These are phyloP conservation scores for Fregata magnificens DNA, from an alignment of 2,113 vertebrate genomes.

Conservation along the genomic window DNA sequence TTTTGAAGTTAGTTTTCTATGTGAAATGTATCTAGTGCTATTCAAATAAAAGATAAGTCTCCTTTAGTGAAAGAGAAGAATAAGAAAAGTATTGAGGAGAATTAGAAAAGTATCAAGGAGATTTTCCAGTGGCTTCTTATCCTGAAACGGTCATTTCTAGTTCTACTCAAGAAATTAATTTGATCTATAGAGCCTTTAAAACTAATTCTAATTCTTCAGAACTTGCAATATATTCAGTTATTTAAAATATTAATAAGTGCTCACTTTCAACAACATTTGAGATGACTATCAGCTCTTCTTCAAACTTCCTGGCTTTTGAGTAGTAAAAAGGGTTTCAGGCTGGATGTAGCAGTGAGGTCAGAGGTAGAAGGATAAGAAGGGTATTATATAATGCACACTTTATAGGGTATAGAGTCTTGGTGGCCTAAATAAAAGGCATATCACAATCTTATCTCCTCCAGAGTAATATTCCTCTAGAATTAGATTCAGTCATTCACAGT, in stretches of 20 bases:
- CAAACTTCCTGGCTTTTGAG: background rate
- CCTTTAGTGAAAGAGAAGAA: background rate
- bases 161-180: conserved; percentile 33
- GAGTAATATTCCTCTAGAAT: background rate
- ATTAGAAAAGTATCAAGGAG: conserved; percentile 21
- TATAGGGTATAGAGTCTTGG: background rate
- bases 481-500: background rate
- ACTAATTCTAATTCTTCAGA: conserved; percentile 30
- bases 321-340: background rate
- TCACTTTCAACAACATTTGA: conserved; percentile 11
- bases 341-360: background rate
- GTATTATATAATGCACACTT: background rate
- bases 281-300: background rate
- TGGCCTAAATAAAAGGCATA: background rate
- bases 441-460: background rate
- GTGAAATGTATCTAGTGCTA: conserved; percentile 9
- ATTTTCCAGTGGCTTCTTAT: conserved; percentile 10
- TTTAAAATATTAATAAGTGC: conserved; percentile 10
- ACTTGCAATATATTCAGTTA: background rate
- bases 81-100: conserved; percentile 21
- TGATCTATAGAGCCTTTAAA: conserved; percentile 20
- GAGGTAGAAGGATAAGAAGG: background rate
- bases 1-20: conserved; percentile 52
- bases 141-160: background rate
- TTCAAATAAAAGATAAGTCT: conserved; percentile 40